These are phyloP conservation scores for Agapostemon virescens DNA, from an alignment of 2,888 invertebrate genomes.

Conservation along the genomic window DNA sequence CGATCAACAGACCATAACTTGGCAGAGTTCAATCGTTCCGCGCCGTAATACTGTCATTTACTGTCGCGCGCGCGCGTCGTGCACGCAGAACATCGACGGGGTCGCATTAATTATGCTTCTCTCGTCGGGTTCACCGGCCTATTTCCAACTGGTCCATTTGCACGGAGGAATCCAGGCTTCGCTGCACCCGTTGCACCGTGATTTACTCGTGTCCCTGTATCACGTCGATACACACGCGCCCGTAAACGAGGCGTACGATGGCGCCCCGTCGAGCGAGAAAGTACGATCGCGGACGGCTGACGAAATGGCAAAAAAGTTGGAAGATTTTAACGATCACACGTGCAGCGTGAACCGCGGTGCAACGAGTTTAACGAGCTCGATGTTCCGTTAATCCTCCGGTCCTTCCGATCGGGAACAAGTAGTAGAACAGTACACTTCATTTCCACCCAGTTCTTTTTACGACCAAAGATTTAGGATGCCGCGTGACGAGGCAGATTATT, in stretches of 20 bases:
- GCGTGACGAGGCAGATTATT: not conserved
- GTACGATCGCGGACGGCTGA: constrained; percentile 34
- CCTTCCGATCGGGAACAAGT: constrained; percentile 25
- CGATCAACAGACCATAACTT: not conserved
- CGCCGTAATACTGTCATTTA: constrained; percentile 17
- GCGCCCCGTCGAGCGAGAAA: constrained; percentile 56
- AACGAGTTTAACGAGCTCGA: constrained; percentile 52
- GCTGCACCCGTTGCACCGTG: constrained; percentile 43
- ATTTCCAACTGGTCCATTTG: constrained; percentile 47
- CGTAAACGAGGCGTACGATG: constrained; percentile 51
- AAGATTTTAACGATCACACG: constrained; percentile 60
- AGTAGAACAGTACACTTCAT: constrained; percentile 12
- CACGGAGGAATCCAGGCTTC: constrained; percentile 42
- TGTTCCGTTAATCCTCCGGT: constrained; percentile 52
- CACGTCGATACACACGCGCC: constrained; percentile 48
- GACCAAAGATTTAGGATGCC: constrained; percentile 7
- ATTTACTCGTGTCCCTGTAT: constrained; percentile 56
- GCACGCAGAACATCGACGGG: constrained; percentile 2
- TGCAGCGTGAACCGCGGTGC: constrained; percentile 43
- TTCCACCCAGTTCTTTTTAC: constrained; percentile 7
- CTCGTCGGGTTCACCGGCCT: constrained; percentile 12
- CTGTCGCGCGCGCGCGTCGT: not conserved
- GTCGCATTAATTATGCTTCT: constrained; percentile 36
- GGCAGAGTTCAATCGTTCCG: not conserved
- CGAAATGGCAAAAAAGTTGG: constrained; percentile 56